Percentiles rank a stretch among this genome's conserved stretches.
Conservation (phyloP, 2,888 invertebrate species). For the Calliphora vomitoria region DNA sequence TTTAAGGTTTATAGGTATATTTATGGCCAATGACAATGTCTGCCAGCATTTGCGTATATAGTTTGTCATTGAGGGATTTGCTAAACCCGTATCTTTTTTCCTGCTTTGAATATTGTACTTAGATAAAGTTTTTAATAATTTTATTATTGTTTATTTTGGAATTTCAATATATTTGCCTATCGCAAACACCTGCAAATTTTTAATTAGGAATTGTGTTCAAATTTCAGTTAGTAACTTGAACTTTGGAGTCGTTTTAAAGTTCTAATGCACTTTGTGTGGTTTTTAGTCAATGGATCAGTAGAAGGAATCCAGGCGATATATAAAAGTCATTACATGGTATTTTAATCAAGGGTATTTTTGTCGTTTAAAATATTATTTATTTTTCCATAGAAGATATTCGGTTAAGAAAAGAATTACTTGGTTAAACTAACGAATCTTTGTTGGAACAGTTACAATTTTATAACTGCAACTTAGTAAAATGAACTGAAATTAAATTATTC, state of each 20-base stretch:
- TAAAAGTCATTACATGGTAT: too few species aligned
- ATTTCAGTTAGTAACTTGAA: background rate
- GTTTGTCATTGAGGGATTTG: background rate
- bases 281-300: too few species aligned
- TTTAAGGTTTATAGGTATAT: slow-evolving; percentile 3
- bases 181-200: background rate
- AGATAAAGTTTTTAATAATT: background rate
- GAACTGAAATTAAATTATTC: too few species aligned
- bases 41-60: background rate
- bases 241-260: background rate
- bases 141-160: background rate
- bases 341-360: too few species aligned
- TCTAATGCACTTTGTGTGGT: background rate
- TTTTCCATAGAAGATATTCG: too few species aligned
- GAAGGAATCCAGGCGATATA: too few species aligned
- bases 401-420: too few species aligned
- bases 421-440: too few species aligned
- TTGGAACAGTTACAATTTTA: too few species aligned
- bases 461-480: too few species aligned
- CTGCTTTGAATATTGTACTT: background rate
- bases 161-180: slow-evolving; percentile 1
- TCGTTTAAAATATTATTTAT: too few species aligned
- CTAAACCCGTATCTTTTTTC: background rate
- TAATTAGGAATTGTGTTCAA: background rate
- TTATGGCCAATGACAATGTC: background rate